Evolutionary conservation across 2,797 vertebrate species (phyloP), one percentile per base, ranked within the genome.

Genomic region (Siniperca undulata): DNA sequence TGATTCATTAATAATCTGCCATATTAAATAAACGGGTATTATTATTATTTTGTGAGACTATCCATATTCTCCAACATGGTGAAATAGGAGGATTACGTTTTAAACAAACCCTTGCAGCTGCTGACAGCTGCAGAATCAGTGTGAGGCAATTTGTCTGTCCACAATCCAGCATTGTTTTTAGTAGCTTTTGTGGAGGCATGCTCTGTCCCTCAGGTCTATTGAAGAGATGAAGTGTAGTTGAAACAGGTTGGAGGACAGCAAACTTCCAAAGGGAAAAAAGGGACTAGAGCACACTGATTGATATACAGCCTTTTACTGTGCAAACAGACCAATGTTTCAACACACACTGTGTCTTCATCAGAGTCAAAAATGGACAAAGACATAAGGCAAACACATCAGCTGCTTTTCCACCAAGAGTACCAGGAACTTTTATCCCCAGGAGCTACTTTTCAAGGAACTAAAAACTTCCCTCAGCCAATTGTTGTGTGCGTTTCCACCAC

Each of bases 151-250:
- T 12, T 5, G 34, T 20, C n/a, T 14, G 24, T 61, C 53, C 22
- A n/a, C 30, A 17, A 27, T 27, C 20, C 44, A 50, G 58, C 13
- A n/a, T 17, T 40, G 44, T 38, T 36, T 60, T n/a, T 10, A 19
- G 4, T 24, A 40, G 38, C 2, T 42, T 64, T 14, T 38, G 1
- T 72, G 40, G 14, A 11, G 14, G 14, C 34, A 5, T 19, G 34
- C 44, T 64, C 5, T 14, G 38, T 42, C 62, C 62, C 44, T 65
- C 62, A 65, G 62, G 62, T 24, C n/a, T 53, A 64, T 62, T 62
- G 44, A 50, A 36, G 61, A 30, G 44, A 38, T 61, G 44, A 73
- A 50, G 58, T 58, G 69, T 4, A 24, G 48, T 38, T 38, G 44
- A 46, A 46, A n/a, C 60, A 62, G 20, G 22, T 46, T 66, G 42